Evolutionary conservation across 2,113 vertebrate genomes (phyloP).

Genomic region (Antennarius striatus): DNA sequence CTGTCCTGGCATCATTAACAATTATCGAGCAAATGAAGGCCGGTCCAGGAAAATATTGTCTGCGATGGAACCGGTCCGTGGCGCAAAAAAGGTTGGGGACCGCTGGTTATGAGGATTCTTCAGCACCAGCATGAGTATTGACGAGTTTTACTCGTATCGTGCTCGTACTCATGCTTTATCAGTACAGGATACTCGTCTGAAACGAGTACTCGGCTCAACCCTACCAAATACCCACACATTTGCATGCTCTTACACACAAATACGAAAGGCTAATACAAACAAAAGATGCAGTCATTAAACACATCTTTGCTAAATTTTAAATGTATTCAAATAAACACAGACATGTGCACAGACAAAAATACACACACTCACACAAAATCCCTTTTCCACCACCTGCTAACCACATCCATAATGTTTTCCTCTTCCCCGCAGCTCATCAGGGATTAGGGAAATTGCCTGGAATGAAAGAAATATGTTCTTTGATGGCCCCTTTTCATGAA

Average conservation of each 20-base stretch:
- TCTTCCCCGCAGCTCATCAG: conserved; percentile 80
- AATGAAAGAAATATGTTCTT: conserved; percentile 83
- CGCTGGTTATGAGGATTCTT: too few species aligned
- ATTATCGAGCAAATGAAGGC: too few species aligned
- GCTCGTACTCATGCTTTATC: too few species aligned
- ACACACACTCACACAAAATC: conserved; percentile 39
- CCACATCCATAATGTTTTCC: conserved; percentile 74
- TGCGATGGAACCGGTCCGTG: too few species aligned
- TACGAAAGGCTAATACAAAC: conserved; percentile 22
- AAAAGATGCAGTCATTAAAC: conserved; percentile 41
- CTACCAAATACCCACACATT: not conserved
- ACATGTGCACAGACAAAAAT: conserved; percentile 21
- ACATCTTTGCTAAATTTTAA: conserved; percentile 37
- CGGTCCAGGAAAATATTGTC: too few species aligned
- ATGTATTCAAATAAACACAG: conserved; percentile 53
- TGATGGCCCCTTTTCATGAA: conserved; percentile 80
- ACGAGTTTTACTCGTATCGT: too few species aligned
- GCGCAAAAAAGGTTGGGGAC: too few species aligned
- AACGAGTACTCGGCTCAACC: too few species aligned
- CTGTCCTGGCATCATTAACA: too few species aligned
- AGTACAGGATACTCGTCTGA: too few species aligned
- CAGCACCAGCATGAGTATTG: too few species aligned
- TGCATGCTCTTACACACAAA: conserved; percentile 3
- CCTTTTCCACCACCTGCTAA: conserved; percentile 75
- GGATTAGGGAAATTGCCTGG: conserved; percentile 83